These are phyloP conservation scores for Chaenodraco wilsoni DNA, from an alignment of 2,797 vertebrate species.

Conservation along the genomic window DNA sequence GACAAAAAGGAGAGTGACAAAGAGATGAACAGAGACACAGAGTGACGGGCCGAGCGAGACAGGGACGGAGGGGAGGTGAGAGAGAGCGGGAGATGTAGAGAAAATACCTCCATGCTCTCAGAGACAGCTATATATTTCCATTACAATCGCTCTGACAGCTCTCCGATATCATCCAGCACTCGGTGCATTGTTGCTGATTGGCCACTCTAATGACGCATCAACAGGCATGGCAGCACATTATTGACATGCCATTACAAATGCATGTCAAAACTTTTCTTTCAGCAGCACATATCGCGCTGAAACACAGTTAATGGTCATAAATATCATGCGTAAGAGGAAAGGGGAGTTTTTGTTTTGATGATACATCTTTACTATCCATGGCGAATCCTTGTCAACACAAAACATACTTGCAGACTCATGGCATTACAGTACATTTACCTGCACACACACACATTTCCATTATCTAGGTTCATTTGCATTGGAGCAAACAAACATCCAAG, in stretches of 20 bases:
- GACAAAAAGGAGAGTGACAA: constrained; percentile 36
- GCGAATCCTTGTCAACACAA: neutral
- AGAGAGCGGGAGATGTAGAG: neutral
- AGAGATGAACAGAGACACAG: constrained; percentile 25
- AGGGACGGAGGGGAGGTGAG: neutral
- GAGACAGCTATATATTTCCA: constrained; percentile 61
- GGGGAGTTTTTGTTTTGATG: too few species aligned
- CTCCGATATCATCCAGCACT: constrained; percentile 59
- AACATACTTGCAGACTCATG: neutral
- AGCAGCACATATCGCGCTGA: neutral
- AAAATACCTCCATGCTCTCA: constrained; percentile 40
- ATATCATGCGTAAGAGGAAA: constrained; percentile 19
- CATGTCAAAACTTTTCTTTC: constrained; percentile 28
- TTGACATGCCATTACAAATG: constrained; percentile 47
- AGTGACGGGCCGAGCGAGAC: constrained; percentile 20
- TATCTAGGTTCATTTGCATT: constrained; percentile 33
- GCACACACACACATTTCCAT: constrained; percentile 23
- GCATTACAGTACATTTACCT: constrained; percentile 5
- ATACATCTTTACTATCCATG: neutral
- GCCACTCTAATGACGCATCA: constrained; percentile 57
- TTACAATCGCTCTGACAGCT: constrained; percentile 66
- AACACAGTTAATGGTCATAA: constrained; percentile 20
- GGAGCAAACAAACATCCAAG: constrained; percentile 53
- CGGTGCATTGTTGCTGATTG: constrained; percentile 62
- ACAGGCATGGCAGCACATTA: constrained; percentile 44